Evolutionary conservation across 92 coral and sea anemone species (phyloP), one percentile per base, ranked within the genome.

Genomic region (Meandrina meandrites): DNA sequence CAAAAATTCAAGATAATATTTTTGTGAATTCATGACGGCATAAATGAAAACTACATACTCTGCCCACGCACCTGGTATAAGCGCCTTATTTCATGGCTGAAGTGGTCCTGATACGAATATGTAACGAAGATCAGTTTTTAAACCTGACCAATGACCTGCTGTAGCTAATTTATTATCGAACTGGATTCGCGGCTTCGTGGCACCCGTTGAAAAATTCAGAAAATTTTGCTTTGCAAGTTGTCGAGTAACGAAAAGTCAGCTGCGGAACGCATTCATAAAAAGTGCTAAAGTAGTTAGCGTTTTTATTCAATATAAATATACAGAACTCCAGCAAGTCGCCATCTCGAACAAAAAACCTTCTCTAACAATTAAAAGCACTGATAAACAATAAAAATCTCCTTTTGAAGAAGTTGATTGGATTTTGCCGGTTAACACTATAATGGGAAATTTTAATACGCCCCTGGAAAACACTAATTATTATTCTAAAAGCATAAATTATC

Each of bases 251-350:
- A 31, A 78, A 77, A 22, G 76, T 85, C 74, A 8, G 88, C 51
- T 78, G 82, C 51, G 75, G 82, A 85, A 85, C 81, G 88, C 88
- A 85, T 76, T 76, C 76, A 84, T 24, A 76, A 14, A 76, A 48
- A 34, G 50, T 62, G 75, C 50, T 48, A 76, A 51, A 45, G 34
- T 48, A 18, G 79, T 64, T 66, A 62, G 30, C 66, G 34, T 81
- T 62, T 85, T 85, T 34, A 35, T 75, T 76, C 27, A 75, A 19
- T 28, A 60, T 42, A 36, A 32, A 15, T 31, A 57, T 34, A 19
- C 16, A 28, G 32, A 82, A 50, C 78, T 60, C 76, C 78, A 9
- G 34, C 60, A 50, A 68, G 86, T 68, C 64, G 30, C 77, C 77
- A 31, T 10, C 40, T 50, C 66, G 32, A 69, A 70, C 86, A 82